These are phyloP conservation scores for Matsumurasca onukii DNA, from an alignment of 1,140 invertebrate genomes.

Conservation along the genomic window DNA sequence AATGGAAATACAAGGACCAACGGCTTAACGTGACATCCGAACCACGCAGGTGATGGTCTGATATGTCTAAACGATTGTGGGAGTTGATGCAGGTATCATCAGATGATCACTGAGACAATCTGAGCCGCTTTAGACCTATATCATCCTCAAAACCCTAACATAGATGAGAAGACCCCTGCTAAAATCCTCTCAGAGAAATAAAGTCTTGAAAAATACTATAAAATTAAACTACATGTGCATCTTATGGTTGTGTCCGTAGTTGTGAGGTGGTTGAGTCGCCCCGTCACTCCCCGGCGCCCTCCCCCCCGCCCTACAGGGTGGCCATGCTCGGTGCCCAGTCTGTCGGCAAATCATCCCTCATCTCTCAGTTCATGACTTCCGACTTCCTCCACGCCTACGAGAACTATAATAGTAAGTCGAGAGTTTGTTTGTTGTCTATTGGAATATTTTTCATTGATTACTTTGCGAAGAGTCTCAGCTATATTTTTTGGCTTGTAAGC, in stretches of 20 bases:
- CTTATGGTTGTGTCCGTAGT: constrained; percentile 56
- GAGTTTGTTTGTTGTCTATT: no score
- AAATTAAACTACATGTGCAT: not conserved
- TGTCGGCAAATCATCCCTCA: constrained; percentile 89
- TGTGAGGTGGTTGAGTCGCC: constrained; percentile 65
- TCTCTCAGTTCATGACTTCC: constrained; percentile 95
- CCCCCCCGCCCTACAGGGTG: constrained; percentile 64
- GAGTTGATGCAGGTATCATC: no score
- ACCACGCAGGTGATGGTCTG: no score
- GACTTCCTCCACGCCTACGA: constrained; percentile 94
- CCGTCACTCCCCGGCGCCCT: constrained; percentile 59
- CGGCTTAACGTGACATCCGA: no score
- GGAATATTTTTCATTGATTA: no score
- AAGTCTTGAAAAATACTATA: not conserved
- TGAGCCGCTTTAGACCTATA: no score
- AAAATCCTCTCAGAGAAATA: not conserved
- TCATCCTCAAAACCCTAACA: not conserved
- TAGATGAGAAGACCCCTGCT: constrained; percentile 26
- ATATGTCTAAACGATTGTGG: no score
- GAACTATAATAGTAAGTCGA: constrained; percentile 73
- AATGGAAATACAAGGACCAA: no score
- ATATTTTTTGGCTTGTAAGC: not conserved
- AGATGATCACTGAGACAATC: no score
- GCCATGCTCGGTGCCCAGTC: constrained; percentile 84
- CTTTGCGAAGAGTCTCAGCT: not conserved